Evolutionary conservation across 2,797 vertebrate species (phyloP), one percentile per base, ranked within the genome.

Genomic region (Dermochelys coriacea): DNA sequence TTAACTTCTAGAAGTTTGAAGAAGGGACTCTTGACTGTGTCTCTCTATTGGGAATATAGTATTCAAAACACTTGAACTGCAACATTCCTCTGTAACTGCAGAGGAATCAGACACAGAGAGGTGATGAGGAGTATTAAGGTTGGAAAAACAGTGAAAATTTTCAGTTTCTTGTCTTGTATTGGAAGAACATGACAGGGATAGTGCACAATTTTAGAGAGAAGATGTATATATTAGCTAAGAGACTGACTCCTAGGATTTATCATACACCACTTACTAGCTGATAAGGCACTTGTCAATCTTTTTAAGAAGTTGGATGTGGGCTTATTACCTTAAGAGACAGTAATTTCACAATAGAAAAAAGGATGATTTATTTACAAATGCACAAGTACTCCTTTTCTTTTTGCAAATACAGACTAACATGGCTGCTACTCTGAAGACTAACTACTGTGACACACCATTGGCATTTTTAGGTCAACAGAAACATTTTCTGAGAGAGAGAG

Each of bases 381-480:
- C 37, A n/a, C n/a, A n/a, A n/a, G n/a, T n/a, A n/a, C n/a, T n/a
- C n/a, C n/a, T n/a, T n/a, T n/a, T n/a, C n/a, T n/a, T n/a, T n/a
- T n/a, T n/a, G n/a, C n/a, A n/a, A n/a, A n/a, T n/a, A n/a, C n/a
- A n/a, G n/a, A n/a, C n/a, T n/a, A n/a, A n/a, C n/a, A n/a, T n/a
- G n/a, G n/a, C n/a, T n/a, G n/a, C n/a, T n/a, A n/a, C n/a, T n/a
- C n/a, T n/a, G n/a, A n/a, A n/a, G 27, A 59, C 47, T 3, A 84
- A 0, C 2, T 84, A 85, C 87, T 79, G 54, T 45, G 61, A 93
- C 92, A 97, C 80, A 86, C 3, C 50, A 81, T 31, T 97, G 96
- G 95, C 93, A 85, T 93, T 96, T 96, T 94, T 90, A 96, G 95
- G 97, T 93, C 96, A 96, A 79, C 37, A 82, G 55, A 16, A 68